A percentile compares a stretch with the other conserved stretches of the same genome.
Evolutionary conservation across 2,797 vertebrate genomes (phyloP).

Genomic region (Psittacula echo): DNA sequence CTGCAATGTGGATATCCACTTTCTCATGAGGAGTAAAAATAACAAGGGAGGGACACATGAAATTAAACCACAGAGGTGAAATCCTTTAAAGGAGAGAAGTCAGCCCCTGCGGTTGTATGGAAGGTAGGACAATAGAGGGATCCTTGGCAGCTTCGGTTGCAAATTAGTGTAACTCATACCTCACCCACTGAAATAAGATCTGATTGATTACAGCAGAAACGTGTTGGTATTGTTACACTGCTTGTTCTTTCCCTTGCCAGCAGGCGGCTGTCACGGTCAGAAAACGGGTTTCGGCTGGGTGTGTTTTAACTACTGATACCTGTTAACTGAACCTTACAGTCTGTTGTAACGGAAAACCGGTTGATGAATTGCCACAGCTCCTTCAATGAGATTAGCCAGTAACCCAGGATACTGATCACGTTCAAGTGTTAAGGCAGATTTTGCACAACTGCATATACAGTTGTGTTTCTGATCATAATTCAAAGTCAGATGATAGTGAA

Average conservation of each 20-base stretch:
- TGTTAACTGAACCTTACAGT: background rate
- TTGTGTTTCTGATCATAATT: background rate
- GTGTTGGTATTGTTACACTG: background rate
- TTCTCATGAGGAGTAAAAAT: background rate
- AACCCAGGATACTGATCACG: background rate
- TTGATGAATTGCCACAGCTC: background rate
- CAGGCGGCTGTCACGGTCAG: constrained; percentile 48
- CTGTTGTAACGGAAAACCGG: no score
- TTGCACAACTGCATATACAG: background rate
- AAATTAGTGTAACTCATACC: background rate
- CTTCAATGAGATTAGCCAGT: background rate
- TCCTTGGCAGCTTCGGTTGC: background rate
- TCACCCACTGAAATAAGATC: background rate
- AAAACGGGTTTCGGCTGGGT: background rate
- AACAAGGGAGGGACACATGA: background rate
- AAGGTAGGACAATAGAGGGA: background rate
- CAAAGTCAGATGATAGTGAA: background rate
- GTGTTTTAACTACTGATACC: background rate
- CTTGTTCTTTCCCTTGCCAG: background rate
- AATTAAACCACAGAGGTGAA: background rate
- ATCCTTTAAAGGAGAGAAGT: background rate
- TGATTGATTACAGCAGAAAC: background rate
- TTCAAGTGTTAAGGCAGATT: background rate
- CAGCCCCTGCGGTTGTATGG: background rate
- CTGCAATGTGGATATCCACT: background rate